A percentile compares a stretch with the other conserved stretches of the same genome.
These are phyloP conservation scores for Melanaphis sacchari DNA, from an alignment of 1,140 invertebrate species.

Conservation along the genomic window DNA sequence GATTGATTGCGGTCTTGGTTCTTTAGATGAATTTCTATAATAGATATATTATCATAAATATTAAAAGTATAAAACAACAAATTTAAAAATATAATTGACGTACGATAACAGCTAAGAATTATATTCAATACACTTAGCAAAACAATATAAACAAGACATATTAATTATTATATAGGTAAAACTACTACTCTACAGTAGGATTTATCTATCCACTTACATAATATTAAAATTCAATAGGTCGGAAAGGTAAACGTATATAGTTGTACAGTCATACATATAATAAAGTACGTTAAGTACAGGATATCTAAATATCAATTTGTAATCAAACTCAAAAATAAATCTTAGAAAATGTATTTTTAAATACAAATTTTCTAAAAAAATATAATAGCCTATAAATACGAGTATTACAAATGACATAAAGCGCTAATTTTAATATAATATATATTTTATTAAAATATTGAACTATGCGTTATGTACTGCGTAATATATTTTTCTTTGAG, in stretches of 20 bases:
- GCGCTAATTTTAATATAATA: neutral
- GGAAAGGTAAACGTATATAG: neutral
- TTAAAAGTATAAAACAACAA: neutral
- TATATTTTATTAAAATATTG: neutral
- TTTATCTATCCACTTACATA: neutral
- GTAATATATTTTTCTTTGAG: neutral
- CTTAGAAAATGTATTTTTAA: neutral
- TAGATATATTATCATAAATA: neutral
- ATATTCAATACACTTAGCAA: too few species aligned
- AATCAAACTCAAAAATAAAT: neutral
- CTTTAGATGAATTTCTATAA: slow-evolving; percentile 42
- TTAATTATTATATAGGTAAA: neutral
- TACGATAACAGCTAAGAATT: neutral
- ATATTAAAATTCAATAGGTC: neutral
- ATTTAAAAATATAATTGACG: neutral
- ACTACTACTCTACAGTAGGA: too few species aligned
- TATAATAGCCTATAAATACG: too few species aligned
- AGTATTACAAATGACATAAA: neutral
- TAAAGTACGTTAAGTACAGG: neutral
- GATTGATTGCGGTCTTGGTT: slow-evolving; percentile 25
- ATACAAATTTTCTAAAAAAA: neutral
- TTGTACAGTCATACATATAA: neutral
- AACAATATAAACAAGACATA: neutral
- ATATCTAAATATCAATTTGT: neutral
- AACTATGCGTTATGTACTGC: neutral